Evolutionary conservation across 1,140 invertebrate species (phyloP), one percentile per base, ranked within the genome.

Genomic region (Tetragnatha versicolor): DNA sequence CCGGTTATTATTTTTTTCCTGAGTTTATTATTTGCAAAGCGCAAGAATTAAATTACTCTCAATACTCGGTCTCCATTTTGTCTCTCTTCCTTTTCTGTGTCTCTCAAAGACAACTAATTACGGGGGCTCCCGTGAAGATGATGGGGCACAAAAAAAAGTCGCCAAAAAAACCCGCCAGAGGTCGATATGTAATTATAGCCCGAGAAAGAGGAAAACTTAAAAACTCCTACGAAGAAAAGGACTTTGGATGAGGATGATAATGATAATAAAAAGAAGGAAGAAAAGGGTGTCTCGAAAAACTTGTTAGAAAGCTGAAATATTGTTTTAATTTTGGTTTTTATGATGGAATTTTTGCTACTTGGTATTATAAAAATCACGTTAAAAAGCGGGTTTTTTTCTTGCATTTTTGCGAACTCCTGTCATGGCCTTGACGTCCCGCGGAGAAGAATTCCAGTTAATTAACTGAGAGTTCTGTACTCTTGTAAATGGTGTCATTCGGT

Each of bases 1-100:
- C 25, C 20, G 17, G 7, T 20, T 75, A 47, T 35, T 73, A 61
- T 61, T 39, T 35, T 60, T 42, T 27, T 39, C 35, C 25, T 37
- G 22, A 61, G 58, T 75, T 75, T 75, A 63, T 75, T 75, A 75
- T 75, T 75, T 63, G 72, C 55, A 75, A 75, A 75, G 63, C 35
- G 72, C 42, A 75, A 75, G 72, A 75, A 75, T 75, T 75, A 75
- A 75, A 75, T 75, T 75, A 75, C 72, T 75, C 72, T 33, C 58
- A 31, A 63, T 75, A 47, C 72, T 20, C 33, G 10, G 17, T 6
- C 14, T n/a, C 25, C 20, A 47, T 53, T 51, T 53, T 69, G 10
- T 6, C 22, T 53, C 35, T 37, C 58, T 27, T 68, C 25, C 49
- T 68, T 68, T 66, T 68, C 31, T 68, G 29, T 63, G 25, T 42